phyloP scores from a whole-genome alignment of 2,797 vertebrate genomes.

The Syndactyla subalaris region DNA sequence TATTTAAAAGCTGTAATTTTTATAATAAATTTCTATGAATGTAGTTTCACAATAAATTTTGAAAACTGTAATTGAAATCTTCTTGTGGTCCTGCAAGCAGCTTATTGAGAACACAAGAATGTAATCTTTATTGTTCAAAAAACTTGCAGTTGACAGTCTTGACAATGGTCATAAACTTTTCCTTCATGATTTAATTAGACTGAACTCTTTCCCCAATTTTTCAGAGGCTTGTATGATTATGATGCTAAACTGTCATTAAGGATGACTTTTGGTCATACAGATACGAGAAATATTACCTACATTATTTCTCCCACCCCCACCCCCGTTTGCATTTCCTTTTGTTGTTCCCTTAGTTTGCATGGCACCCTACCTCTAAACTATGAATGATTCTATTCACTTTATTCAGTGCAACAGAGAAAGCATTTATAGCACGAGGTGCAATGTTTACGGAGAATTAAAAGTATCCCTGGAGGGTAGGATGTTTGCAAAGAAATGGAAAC shows the following conservation, averaged over 20 bases:
- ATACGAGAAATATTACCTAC: not conserved
- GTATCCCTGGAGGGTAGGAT: not conserved
- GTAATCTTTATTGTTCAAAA: not conserved
- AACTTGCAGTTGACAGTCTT: not conserved
- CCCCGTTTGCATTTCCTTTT: not conserved
- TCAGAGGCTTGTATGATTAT: not conserved
- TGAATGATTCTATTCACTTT: not conserved
- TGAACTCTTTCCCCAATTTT: not conserved
- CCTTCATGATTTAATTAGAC: not conserved
- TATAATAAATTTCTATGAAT: not conserved
- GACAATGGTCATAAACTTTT: not conserved
- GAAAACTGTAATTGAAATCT: not conserved
- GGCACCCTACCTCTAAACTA: not conserved
- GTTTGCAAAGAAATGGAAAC: not conserved
- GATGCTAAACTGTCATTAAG: not conserved
- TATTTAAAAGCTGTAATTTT: not conserved
- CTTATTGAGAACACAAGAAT: not conserved
- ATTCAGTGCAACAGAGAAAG: not conserved
- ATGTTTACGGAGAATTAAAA: not conserved
- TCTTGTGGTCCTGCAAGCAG: not conserved
- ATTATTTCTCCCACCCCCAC: not conserved
- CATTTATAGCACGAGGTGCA: not conserved
- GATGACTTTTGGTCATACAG: not conserved
- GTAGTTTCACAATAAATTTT: not conserved
- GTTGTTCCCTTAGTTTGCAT: not conserved